A percentile compares a stretch with the other conserved stretches of the same genome.
These are phyloP conservation scores for Nannobrachium achirus DNA, from an alignment of 2,113 vertebrate genomes.

Conservation along the genomic window DNA sequence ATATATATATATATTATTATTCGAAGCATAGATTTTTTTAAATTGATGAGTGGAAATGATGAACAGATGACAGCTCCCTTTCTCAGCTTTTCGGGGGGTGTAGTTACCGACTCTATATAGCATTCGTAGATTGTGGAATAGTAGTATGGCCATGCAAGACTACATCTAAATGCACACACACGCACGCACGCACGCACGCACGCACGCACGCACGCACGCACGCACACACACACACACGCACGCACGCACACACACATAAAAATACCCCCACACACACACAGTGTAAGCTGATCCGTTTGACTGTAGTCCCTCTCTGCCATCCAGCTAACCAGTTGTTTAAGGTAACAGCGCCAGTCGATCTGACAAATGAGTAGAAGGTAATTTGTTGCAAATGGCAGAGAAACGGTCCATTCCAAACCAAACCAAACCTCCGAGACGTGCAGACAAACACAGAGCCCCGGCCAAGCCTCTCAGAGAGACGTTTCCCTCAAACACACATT, in stretches of 20 bases:
- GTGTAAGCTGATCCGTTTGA: conserved; percentile 25
- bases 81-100: too few species aligned
- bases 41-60: too few species aligned
- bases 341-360: conserved; percentile 33
- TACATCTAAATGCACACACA: neutral
- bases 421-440: neutral
- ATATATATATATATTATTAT: too few species aligned
- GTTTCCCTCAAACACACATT: conserved; percentile 11
- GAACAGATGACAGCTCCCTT: too few species aligned
- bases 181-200: neutral
- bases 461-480: conserved; percentile 13
- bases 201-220: neutral
- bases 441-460: neutral
- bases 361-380: conserved; percentile 28
- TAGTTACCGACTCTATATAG: too few species aligned
- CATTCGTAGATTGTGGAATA: too few species aligned
- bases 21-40: too few species aligned
- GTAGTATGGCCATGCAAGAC: too few species aligned
- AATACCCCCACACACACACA: neutral
- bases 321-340: conserved; percentile 42
- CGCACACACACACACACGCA: neutral
- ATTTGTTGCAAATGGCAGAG: conserved; percentile 28
- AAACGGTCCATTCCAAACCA: conserved; percentile 42
- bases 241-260: neutral
- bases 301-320: conserved; percentile 12